Conservation (phyloP, 64 coral and sea anemone species). For the Acropora tenuis region DNA sequence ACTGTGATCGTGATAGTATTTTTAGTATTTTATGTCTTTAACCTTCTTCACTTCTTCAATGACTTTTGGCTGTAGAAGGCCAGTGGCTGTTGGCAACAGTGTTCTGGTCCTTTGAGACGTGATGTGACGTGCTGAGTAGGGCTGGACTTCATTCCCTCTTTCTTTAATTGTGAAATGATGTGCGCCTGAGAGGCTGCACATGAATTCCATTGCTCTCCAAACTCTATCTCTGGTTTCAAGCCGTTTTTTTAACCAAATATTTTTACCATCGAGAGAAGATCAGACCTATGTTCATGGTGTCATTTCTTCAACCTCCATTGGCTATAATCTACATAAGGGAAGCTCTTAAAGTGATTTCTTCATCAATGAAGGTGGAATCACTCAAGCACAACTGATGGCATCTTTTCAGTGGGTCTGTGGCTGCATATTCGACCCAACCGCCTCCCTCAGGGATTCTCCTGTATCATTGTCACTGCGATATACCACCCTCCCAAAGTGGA, state of each 20-base stretch:
- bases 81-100: too few relatives aligned
- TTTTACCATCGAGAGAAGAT: not conserved
- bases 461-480: not conserved
- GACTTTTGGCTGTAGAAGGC: too few relatives aligned
- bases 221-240: not conserved
- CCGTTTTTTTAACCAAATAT: not conserved
- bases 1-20: too few relatives aligned
- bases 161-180: too few relatives aligned
- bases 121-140: too few relatives aligned
- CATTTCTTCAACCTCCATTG: not conserved
- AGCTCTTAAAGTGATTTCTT: not conserved
- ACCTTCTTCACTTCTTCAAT: too few relatives aligned
- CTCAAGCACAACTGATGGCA: not conserved
- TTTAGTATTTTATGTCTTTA: too few relatives aligned
- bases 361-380: not conserved
- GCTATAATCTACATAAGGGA: not conserved
- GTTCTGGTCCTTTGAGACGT: too few relatives aligned
- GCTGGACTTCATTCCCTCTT: too few relatives aligned
- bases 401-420: slow-evolving; percentile 29
- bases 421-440: slow-evolving; percentile 50
- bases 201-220: not conserved
- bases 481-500: slow-evolving; percentile 51
- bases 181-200: not conserved
- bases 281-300: not conserved
- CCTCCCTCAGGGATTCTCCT: not conserved